Evolutionary conservation across 2,888 invertebrate species (phyloP).

Genomic region (Polietes domitor): DNA sequence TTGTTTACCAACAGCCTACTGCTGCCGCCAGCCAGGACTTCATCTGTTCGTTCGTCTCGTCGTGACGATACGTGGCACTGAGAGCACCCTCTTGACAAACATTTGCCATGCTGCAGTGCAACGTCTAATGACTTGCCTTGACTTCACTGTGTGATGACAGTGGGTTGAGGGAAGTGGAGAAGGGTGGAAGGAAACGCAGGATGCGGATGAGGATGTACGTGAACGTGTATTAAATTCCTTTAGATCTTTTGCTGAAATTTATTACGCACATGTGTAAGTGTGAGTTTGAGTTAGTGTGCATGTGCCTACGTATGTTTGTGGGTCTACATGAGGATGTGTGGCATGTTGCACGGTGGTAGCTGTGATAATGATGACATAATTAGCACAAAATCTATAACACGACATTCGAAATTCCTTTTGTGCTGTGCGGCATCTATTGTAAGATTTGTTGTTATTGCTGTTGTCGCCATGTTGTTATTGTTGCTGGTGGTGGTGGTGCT

Average conservation of each 20-base stretch:
- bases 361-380: slow-evolving; percentile 76
- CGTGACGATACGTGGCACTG: neutral
- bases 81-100: slow-evolving; percentile 39
- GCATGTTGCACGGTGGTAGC: slow-evolving; percentile 57
- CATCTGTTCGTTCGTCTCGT: slow-evolving; percentile 1
- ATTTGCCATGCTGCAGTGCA: slow-evolving; percentile 59
- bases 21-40: slow-evolving; percentile 39
- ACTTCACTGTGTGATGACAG: neutral
- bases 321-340: neutral
- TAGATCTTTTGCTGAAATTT: slow-evolving; percentile 57
- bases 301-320: slow-evolving; percentile 15
- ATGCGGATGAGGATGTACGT: slow-evolving; percentile 19
- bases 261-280: slow-evolving; percentile 37
- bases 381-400: slow-evolving; percentile 73
- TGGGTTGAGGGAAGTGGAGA: slow-evolving; percentile 6
- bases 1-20: slow-evolving; percentile 34
- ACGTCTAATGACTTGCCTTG: slow-evolving; percentile 53
- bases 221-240: slow-evolving; percentile 56
- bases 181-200: neutral
- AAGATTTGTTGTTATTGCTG: slow-evolving; percentile 45
- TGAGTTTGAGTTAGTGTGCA: slow-evolving; percentile 49
- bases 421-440: slow-evolving; percentile 47
- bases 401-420: slow-evolving; percentile 63
- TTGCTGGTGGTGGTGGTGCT: neutral
- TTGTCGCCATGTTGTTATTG: neutral